Evolutionary conservation across 2,797 vertebrate genomes (phyloP).

Genomic region (Brachymystax lenok): DNA sequence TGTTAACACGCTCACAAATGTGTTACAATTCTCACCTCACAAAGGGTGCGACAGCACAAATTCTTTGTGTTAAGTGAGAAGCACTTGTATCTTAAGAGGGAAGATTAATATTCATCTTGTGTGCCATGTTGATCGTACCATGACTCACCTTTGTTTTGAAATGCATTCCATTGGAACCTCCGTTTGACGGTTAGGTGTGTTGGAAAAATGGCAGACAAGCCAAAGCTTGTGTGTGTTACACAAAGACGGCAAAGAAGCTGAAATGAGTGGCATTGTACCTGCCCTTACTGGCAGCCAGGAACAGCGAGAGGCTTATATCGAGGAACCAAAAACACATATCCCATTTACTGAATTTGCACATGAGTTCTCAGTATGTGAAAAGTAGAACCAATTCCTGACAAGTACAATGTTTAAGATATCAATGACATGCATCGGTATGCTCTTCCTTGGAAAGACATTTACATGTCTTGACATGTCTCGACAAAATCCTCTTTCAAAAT

Average conservation of each 20-base stretch:
- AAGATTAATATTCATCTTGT: neutral
- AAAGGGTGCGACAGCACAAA: neutral
- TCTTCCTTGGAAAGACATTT: neutral
- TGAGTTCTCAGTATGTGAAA: neutral
- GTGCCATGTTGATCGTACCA: neutral
- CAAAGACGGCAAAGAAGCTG: neutral
- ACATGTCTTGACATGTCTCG: neutral
- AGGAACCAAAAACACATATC: neutral
- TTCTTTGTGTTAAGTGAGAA: slow-evolving; percentile 3
- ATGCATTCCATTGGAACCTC: slow-evolving; percentile 2
- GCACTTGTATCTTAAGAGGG: neutral
- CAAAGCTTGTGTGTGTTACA: neutral
- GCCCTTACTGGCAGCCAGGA: neutral
- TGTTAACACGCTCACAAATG: neutral
- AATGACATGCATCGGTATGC: neutral
- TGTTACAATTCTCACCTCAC: neutral
- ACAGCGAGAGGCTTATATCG: neutral
- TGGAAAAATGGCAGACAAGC: slow-evolving; percentile 9
- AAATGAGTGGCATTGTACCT: neutral
- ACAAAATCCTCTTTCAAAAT: neutral
- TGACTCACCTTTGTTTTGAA: slow-evolving; percentile 12
- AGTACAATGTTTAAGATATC: neutral
- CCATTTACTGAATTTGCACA: neutral
- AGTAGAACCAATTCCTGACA: neutral
- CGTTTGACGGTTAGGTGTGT: neutral